phyloP scores from a whole-genome alignment of 2,797 vertebrate species.

The Microctenopoma stevenorrisi region DNA sequence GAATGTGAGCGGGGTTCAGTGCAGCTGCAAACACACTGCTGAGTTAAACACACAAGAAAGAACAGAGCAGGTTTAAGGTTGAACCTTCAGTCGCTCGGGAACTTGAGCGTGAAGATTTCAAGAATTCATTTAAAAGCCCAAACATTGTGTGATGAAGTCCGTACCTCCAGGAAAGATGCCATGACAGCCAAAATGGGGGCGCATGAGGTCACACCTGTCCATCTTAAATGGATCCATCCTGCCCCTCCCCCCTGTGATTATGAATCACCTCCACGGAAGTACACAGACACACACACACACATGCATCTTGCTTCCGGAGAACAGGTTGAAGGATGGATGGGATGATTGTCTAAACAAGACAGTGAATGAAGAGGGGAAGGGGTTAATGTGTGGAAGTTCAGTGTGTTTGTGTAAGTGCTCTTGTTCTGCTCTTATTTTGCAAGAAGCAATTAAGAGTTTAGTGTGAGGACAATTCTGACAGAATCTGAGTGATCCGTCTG shows the following conservation, averaged over 20 bases:
- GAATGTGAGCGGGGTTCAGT: no score
- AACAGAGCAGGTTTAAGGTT: no score
- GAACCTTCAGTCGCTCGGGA: no score
- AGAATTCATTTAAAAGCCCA: not conserved
- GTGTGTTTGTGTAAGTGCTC: conserved; percentile 6
- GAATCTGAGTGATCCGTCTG: not conserved
- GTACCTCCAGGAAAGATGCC: conserved; percentile 36
- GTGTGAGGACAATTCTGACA: conserved; percentile 1
- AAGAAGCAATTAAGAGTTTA: not conserved
- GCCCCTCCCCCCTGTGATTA: conserved; percentile 50
- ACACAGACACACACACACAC: conserved; percentile 20
- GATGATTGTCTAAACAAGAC: conserved; percentile 55
- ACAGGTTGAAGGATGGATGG: conserved; percentile 45
- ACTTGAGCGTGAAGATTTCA: no score
- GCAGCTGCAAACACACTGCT: no score
- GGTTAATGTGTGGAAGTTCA: conserved; percentile 43
- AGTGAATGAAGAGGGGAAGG: conserved; percentile 42
- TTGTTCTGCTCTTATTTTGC: not conserved
- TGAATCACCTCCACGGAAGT: conserved; percentile 47
- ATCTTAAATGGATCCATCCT: conserved; percentile 59
- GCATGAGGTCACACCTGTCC: conserved; percentile 62
- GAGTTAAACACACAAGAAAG: no score
- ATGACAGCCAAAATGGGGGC: conserved; percentile 29
- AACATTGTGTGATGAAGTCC: conserved; percentile 38
- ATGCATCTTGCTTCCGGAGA: conserved; percentile 3